Evolutionary conservation across 2,888 invertebrate genomes (phyloP).

Genomic region (Spilosoma lubricipeda): DNA sequence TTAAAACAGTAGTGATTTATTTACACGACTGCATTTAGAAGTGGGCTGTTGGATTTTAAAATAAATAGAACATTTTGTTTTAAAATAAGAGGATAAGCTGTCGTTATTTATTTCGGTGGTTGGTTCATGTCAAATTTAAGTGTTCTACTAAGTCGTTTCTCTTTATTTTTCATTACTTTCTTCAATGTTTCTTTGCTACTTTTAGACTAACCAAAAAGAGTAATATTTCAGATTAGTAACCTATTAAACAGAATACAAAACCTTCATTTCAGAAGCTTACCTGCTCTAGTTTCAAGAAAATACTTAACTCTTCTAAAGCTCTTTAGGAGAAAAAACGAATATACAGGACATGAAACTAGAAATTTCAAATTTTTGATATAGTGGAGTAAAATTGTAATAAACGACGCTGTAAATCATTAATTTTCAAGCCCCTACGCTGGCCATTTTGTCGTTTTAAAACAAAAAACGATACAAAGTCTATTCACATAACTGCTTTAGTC

Average conservation of each 20-base stretch:
- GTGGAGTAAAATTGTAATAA: not conserved
- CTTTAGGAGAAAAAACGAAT: not conserved
- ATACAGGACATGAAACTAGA: not conserved
- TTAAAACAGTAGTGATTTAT: slow-evolving; percentile 53
- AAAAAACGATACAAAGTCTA: not conserved
- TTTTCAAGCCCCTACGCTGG: not conserved
- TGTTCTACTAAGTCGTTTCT: not conserved
- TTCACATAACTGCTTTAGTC: not conserved
- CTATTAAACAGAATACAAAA: not conserved
- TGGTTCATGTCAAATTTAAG: not conserved
- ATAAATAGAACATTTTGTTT: slow-evolving; percentile 22
- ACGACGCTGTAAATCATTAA: not conserved
- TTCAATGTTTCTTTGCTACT: not conserved
- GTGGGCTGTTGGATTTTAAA: slow-evolving; percentile 37
- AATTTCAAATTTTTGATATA: not conserved
- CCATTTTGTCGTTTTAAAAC: not conserved
- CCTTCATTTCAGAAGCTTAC: not conserved
- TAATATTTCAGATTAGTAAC: not conserved
- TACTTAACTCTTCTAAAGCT: no score
- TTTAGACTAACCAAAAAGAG: not conserved
- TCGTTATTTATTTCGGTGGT: not conserved
- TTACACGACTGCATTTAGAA: slow-evolving; percentile 35
- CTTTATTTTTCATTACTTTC: not conserved
- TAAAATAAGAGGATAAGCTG: slow-evolving; percentile 1
- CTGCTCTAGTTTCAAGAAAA: no score